Percentiles rank a stretch among this genome's conserved stretches.
These are phyloP conservation scores for Ceratosolen fusciceps DNA, from an alignment of 1,140 invertebrate genomes.

Conservation along the genomic window DNA sequence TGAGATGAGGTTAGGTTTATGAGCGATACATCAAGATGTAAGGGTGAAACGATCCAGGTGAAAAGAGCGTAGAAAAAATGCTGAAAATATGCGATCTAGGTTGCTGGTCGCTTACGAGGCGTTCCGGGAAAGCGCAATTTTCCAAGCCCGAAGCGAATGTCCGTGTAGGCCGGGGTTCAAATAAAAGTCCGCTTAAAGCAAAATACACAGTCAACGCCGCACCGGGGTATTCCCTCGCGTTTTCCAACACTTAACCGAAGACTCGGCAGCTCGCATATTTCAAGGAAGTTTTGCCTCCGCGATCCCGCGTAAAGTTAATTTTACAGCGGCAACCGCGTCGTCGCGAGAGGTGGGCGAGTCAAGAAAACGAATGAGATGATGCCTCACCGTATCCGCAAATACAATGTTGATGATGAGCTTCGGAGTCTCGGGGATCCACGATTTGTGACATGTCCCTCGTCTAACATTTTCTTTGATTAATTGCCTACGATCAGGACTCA, in stretches of 20 bases:
- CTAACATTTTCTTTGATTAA: background rate
- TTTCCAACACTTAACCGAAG: background rate
- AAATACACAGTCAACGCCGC: too few species aligned
- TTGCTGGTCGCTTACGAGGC: background rate
- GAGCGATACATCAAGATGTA: too few species aligned
- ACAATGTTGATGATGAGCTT: background rate
- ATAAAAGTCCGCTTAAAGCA: background rate
- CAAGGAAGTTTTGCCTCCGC: background rate
- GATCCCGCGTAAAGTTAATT: background rate
- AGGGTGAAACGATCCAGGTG: too few species aligned
- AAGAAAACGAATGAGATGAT: background rate
- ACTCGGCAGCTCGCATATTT: background rate
- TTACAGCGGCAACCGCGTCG: conserved; percentile 1
- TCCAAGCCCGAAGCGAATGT: background rate
- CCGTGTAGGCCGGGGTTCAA: background rate
- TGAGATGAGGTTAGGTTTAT: too few species aligned
- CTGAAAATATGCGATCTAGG: background rate
- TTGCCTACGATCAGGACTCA: background rate
- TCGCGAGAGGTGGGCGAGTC: too few species aligned
- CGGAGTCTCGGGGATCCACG: too few species aligned
- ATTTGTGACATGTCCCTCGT: too few species aligned
- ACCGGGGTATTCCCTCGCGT: conserved; percentile 4
- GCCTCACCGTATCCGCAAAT: background rate
- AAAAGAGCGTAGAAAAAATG: background rate
- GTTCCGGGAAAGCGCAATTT: background rate